Evolutionary conservation across 1,140 invertebrate genomes (phyloP).

Genomic region (Probaryconus sp.): DNA sequence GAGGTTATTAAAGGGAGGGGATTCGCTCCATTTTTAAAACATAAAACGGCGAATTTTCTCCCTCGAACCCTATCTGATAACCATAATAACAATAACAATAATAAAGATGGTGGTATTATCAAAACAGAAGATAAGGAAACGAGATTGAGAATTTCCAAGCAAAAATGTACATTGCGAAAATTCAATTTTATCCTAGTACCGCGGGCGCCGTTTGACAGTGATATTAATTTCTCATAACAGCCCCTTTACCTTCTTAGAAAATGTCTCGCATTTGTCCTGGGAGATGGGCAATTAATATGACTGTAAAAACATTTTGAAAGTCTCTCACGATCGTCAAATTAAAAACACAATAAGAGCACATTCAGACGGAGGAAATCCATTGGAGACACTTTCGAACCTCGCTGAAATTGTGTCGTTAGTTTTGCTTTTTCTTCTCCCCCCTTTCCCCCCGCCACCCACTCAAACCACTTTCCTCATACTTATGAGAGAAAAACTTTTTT

Average conservation of each 20-base stretch:
- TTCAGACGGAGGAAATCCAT: too few relatives aligned
- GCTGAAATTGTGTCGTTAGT: conserved; percentile 43
- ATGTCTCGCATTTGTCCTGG: conserved; percentile 9
- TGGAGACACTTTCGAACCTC: too few relatives aligned
- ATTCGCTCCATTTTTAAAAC: conserved; percentile 26
- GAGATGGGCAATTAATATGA: conserved; percentile 43
- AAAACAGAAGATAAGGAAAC: conserved; percentile 36
- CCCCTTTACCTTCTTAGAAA: conserved; percentile 18
- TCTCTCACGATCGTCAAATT: conserved; percentile 10
- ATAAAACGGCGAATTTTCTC: conserved; percentile 8
- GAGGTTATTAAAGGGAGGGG: conserved; percentile 32
- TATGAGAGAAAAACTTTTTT: too few relatives aligned
- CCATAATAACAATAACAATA: conserved; percentile 49
- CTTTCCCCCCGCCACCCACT: background rate
- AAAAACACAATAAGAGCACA: too few relatives aligned
- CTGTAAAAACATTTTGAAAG: conserved; percentile 46
- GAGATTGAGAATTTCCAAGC: conserved; percentile 27
- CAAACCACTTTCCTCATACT: too few relatives aligned
- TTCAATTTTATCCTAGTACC: conserved; percentile 37
- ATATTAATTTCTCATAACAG: conserved; percentile 49
- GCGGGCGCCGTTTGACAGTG: conserved; percentile 37
- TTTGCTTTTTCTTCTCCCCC: conserved; percentile 10
- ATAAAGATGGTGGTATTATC: conserved; percentile 40
- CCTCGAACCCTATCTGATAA: conserved; percentile 23
- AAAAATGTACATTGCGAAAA: conserved; percentile 38